Conservation (phyloP, 92 coral and sea anemone species). For the Parazoanthus darwini region DNA sequence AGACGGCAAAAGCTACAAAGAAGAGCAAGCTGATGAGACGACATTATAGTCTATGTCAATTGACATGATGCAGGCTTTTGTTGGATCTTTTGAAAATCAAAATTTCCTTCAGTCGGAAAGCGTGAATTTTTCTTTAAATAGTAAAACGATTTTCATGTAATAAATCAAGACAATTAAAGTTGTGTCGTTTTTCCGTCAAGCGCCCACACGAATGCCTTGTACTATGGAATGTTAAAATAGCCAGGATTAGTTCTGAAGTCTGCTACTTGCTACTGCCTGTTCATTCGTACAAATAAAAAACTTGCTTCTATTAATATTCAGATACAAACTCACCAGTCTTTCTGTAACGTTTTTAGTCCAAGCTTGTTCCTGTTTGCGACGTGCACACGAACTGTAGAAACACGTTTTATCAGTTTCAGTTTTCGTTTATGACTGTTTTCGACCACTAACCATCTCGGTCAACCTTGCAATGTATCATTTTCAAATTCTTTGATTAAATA, state of each 20-base stretch:
- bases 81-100: no score
- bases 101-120: neutral
- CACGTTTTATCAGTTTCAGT: neutral
- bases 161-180: neutral
- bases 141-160: neutral
- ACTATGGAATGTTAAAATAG: no score
- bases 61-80: neutral
- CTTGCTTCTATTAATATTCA: no score
- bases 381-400: neutral
- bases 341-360: neutral
- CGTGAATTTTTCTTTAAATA: no score
- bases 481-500: conserved; percentile 27
- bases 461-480: conserved; percentile 3
- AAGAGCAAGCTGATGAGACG: neutral
- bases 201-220: no score
- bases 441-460: neutral
- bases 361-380: neutral
- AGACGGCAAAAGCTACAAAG: neutral
- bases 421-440: neutral
- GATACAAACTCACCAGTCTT: no score
- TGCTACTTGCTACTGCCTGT: no score
- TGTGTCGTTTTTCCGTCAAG: no score
- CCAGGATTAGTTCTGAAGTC: no score
- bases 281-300: no score
- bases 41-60: no score